These are phyloP conservation scores for Lasioglossum lativentre DNA, from an alignment of 2,888 invertebrate genomes.

Conservation along the genomic window DNA sequence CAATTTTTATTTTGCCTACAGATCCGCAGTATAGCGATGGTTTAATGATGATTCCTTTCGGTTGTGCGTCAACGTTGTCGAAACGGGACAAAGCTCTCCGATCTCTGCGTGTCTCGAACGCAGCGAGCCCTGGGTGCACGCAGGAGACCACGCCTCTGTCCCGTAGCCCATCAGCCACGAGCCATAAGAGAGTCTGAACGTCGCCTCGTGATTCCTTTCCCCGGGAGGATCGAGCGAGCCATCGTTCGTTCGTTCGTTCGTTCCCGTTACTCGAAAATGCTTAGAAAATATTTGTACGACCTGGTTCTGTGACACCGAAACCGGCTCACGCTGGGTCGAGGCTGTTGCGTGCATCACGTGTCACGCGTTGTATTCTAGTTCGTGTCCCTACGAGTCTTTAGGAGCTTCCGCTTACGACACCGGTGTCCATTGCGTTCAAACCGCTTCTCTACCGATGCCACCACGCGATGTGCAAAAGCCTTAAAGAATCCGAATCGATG, in stretches of 20 bases:
- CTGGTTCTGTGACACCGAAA: slow-evolving; percentile 61
- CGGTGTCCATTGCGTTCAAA: neutral
- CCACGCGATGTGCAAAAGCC: too few relatives aligned
- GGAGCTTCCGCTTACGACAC: neutral
- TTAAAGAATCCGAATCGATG: too few relatives aligned
- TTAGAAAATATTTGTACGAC: slow-evolving; percentile 62
- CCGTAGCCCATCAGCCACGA: neutral
- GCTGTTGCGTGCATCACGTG: neutral
- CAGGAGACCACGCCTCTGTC: slow-evolving; percentile 21
- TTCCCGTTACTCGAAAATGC: slow-evolving; percentile 65
- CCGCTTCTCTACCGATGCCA: neutral
- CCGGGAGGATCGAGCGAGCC: slow-evolving; percentile 18
- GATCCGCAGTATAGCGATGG: too few relatives aligned
- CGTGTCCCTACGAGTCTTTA: neutral
- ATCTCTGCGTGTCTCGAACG: too few relatives aligned
- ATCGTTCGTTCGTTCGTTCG: neutral
- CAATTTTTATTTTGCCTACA: too few relatives aligned
- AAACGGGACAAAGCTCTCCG: too few relatives aligned
- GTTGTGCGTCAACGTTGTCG: neutral
- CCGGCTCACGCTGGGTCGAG: neutral
- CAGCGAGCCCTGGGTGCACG: neutral
- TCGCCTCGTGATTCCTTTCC: slow-evolving; percentile 24
- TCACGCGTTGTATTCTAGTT: neutral
- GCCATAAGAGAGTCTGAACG: slow-evolving; percentile 9
- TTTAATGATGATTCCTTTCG: too few relatives aligned